phyloP scores from a whole-genome alignment of 2,888 invertebrate genomes.

The Bimastos eiseni region DNA sequence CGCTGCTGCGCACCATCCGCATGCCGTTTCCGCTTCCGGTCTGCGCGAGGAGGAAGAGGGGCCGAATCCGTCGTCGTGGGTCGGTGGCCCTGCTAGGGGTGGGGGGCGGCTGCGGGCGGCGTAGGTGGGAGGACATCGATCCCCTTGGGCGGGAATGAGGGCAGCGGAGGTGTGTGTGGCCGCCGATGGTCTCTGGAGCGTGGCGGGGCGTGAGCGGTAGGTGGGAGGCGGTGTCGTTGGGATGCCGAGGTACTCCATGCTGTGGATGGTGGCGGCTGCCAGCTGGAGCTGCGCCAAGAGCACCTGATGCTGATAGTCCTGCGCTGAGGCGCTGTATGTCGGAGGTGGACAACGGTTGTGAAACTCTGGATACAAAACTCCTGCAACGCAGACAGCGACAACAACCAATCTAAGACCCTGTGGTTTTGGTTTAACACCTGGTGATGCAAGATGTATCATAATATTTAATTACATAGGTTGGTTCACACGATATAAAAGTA shows the following conservation, averaged over 20 bases:
- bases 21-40: constrained; percentile 16
- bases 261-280: constrained; percentile 14
- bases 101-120: background rate
- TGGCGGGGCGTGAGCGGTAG: constrained; percentile 17
- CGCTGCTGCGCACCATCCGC: background rate
- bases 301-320: constrained; percentile 21
- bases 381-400: background rate
- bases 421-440: no score
- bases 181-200: background rate
- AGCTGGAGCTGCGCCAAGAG: constrained; percentile 15
- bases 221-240: constrained; percentile 20
- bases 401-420: background rate
- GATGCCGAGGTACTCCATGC: constrained; percentile 8
- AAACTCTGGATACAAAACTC: constrained; percentile 26
- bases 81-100: background rate
- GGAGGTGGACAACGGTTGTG: constrained; percentile 26
- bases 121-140: background rate
- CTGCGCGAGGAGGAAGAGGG: constrained; percentile 20
- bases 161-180: background rate
- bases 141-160: background rate
- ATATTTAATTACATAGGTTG: no score
- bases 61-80: background rate
- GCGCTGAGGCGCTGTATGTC: constrained; percentile 25
- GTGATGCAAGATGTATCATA: no score
- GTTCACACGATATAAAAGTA: no score